Conservation (phyloP, 2,113 vertebrate genomes). For the Hypocryptadius cinnamomeus region DNA sequence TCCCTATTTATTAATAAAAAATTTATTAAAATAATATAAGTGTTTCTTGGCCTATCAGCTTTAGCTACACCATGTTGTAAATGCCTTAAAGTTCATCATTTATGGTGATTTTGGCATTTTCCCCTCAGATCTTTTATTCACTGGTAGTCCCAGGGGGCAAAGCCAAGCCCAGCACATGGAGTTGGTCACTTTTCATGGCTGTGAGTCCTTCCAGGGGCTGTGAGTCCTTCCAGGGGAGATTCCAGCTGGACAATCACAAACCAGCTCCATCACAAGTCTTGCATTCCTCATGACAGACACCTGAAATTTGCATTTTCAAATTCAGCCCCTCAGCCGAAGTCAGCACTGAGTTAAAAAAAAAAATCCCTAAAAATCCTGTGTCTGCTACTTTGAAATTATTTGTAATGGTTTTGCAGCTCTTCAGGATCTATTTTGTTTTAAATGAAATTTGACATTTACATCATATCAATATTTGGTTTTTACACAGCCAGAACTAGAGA, state of each 20-base stretch:
- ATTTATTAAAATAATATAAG: too few species aligned
- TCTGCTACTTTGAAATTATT: neutral
- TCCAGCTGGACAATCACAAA: neutral
- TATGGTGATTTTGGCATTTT: neutral
- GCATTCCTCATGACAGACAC: neutral
- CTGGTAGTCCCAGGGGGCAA: neutral
- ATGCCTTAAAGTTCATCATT: neutral
- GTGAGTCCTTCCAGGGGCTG: neutral
- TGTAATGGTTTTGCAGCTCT: neutral
- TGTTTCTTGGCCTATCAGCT: neutral
- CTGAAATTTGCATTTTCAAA: neutral
- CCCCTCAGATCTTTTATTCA: neutral
- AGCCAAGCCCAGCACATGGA: neutral
- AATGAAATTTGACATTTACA: constrained; percentile 20
- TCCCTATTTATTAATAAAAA: neutral
- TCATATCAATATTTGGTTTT: neutral
- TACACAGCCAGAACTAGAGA: neutral
- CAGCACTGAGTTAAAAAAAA: neutral
- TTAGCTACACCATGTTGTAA: neutral
- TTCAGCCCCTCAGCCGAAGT: neutral
- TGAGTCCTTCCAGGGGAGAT: neutral
- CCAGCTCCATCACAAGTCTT: neutral
- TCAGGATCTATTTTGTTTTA: neutral
- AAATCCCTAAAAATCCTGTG: neutral
- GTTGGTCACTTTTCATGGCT: neutral